Conservation (phyloP, 2,888 invertebrate genomes). For the Pseudococcus viburni region DNA sequence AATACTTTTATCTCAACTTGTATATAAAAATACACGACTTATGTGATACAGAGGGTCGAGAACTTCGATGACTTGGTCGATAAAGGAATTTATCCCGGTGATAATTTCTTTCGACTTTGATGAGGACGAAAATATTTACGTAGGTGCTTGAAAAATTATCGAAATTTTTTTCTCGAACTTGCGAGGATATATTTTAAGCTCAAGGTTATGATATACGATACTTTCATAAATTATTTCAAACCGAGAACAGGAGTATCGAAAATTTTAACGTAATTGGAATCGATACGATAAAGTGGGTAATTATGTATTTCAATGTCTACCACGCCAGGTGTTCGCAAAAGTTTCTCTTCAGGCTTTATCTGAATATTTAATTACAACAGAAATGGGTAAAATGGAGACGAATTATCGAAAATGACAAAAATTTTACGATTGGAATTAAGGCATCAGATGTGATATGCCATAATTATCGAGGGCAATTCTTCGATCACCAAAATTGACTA, state of each 20-base stretch:
- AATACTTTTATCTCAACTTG: neutral
- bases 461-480: neutral
- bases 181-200: neutral
- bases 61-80: neutral
- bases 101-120: too few species aligned
- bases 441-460: neutral
- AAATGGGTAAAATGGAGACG: neutral
- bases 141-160: too few species aligned
- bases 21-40: slow-evolving; percentile 3
- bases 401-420: neutral
- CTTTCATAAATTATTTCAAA: neutral
- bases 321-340: neutral
- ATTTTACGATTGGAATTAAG: neutral
- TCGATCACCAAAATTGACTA: neutral
- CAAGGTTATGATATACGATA: neutral
- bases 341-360: neutral
- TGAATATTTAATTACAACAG: neutral
- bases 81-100: too few species aligned
- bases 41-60: neutral
- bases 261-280: neutral
- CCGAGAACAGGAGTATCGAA: neutral
- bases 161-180: too few species aligned
- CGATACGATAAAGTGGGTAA: neutral
- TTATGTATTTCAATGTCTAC: neutral
- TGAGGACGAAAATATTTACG: too few species aligned